These are phyloP conservation scores for Melanotaenia maccullochi DNA, from an alignment of 2,797 vertebrate genomes.

Conservation along the genomic window DNA sequence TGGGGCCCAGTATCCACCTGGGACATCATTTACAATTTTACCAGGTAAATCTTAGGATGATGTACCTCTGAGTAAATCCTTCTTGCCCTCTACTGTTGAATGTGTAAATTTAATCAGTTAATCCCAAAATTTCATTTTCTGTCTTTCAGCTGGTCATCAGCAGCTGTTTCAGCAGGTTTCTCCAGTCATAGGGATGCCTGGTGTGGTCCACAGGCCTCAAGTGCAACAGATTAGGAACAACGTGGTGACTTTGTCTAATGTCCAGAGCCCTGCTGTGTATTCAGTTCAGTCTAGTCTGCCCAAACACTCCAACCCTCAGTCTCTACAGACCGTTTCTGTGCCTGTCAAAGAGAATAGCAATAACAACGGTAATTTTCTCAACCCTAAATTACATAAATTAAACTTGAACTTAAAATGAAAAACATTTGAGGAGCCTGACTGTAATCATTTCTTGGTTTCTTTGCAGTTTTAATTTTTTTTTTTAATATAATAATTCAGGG, in stretches of 20 bases:
- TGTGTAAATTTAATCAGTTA: constrained; percentile 10
- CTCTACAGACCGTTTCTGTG: constrained; percentile 52
- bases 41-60: constrained; percentile 59
- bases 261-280: constrained; percentile 69
- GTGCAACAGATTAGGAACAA: constrained; percentile 78
- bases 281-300: constrained; percentile 42
- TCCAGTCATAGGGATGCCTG: constrained; percentile 50
- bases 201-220: constrained; percentile 73
- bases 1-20: constrained; percentile 66
- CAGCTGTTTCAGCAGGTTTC: constrained; percentile 68
- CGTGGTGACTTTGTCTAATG: constrained; percentile 73
- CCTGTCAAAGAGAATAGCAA: constrained; percentile 33
- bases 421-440: too few species aligned
- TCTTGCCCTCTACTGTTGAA: background rate
- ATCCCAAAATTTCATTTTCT: constrained; percentile 3
- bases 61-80: background rate
- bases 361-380: constrained; percentile 56
- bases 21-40: constrained; percentile 73
- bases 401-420: too few species aligned
- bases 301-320: constrained; percentile 35
- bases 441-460: too few species aligned
- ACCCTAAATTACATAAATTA: too few species aligned
- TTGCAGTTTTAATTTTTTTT: too few species aligned
- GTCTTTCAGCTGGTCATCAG: constrained; percentile 66
- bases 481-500: too few species aligned